A percentile compares a stretch with the other conserved stretches of the same genome.
These are phyloP conservation scores for Dione juno DNA, from an alignment of 2,888 invertebrate genomes.

Conservation along the genomic window DNA sequence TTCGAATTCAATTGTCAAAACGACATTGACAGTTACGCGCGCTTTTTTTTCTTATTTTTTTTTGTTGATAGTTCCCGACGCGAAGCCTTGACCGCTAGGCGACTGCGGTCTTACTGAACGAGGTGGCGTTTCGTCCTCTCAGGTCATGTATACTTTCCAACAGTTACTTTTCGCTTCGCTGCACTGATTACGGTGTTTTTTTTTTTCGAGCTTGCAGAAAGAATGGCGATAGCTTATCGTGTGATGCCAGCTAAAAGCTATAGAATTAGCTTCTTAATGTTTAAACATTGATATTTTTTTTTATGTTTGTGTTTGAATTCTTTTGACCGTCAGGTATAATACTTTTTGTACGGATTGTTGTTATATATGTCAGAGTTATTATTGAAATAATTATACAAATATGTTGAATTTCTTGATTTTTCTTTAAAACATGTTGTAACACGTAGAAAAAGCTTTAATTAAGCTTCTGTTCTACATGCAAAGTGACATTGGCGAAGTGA, in stretches of 20 bases:
- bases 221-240: conserved; percentile 59
- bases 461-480: too few species aligned
- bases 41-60: conserved; percentile 58
- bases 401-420: not conserved
- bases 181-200: conserved; percentile 75
- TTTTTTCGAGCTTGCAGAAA: conserved; percentile 52
- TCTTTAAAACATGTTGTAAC: not conserved
- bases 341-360: not conserved
- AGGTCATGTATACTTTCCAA: conserved; percentile 76
- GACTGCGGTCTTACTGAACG: conserved; percentile 75
- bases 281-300: not conserved
- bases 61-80: conserved; percentile 51
- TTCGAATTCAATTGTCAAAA: conserved; percentile 48
- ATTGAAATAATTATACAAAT: conserved; percentile 11
- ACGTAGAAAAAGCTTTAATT: too few species aligned
- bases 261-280: conserved; percentile 25
- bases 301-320: conserved; percentile 1
- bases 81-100: conserved; percentile 78
- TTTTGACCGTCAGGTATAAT: not conserved
- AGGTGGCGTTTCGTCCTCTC: conserved; percentile 62
- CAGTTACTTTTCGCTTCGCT: conserved; percentile 80
- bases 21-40: conserved; percentile 67
- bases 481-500: too few species aligned
- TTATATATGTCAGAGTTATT: not conserved
- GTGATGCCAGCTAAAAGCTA: conserved; percentile 50